A percentile compares a stretch with the other conserved stretches of the same genome.
Conservation (phyloP, 2,888 invertebrate species). For the Panorpa germanica region DNA sequence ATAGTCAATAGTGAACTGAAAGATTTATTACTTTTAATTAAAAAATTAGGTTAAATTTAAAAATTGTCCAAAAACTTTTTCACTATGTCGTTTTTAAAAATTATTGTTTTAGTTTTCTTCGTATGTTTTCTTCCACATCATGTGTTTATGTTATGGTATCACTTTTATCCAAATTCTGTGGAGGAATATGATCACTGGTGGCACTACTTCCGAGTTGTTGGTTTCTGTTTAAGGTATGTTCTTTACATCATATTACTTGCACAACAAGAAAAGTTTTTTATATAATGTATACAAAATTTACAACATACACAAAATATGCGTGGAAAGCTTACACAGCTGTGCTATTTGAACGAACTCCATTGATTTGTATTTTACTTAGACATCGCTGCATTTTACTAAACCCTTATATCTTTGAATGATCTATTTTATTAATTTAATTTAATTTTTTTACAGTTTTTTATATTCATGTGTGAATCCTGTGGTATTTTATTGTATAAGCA, state of each 20-base stretch:
- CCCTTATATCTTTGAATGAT: too few relatives aligned
- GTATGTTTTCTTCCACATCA: conserved; percentile 74
- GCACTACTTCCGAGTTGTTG: conserved; percentile 59
- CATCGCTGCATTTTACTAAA: neutral
- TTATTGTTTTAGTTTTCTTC: conserved; percentile 50
- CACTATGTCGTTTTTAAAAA: conserved; percentile 1
- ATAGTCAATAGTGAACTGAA: too few relatives aligned
- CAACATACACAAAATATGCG: too few relatives aligned
- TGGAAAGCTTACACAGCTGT: too few relatives aligned
- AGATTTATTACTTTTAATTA: too few relatives aligned
- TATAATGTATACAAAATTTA: too few relatives aligned
- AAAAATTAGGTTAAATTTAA: too few relatives aligned
- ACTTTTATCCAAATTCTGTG: conserved; percentile 45
- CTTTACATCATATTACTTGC: too few relatives aligned
- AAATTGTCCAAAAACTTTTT: too few relatives aligned
- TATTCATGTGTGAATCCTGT: conserved; percentile 86
- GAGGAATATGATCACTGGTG: conserved; percentile 54
- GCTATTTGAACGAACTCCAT: too few relatives aligned
- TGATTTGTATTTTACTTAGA: too few relatives aligned
- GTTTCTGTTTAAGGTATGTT: conserved; percentile 56
- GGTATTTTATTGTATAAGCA: conserved; percentile 73
- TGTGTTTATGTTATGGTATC: conserved; percentile 70
- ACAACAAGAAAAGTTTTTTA: too few relatives aligned
- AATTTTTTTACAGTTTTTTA: conserved; percentile 39
- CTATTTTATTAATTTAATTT: conserved; percentile 6